Evolutionary conservation across 2,113 vertebrate genomes (phyloP).

Genomic region (Charadrius vociferus): DNA sequence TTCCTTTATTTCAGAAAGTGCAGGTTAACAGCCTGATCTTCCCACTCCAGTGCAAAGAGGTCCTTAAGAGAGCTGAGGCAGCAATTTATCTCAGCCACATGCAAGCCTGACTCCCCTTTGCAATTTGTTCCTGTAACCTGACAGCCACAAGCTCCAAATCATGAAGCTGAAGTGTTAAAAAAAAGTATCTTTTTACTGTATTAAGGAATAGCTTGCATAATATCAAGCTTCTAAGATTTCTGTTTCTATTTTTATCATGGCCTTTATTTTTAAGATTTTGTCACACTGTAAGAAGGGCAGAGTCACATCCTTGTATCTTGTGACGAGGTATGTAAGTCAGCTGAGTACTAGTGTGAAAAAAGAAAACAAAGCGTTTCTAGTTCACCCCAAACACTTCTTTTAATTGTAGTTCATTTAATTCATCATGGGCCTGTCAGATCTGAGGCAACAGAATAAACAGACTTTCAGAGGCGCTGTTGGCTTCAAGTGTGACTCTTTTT

Average conservation of each 20-base stretch:
- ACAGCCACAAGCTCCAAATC: neutral
- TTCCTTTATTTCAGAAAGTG: neutral
- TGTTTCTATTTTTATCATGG: neutral
- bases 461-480: neutral
- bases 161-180: neutral
- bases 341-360: neutral
- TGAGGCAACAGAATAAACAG: slow-evolving; percentile 15
- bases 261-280: neutral
- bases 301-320: slow-evolving; percentile 3
- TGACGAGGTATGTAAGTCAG: slow-evolving; percentile 10
- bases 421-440: neutral
- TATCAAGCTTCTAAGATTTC: neutral
- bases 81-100: neutral
- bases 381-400: slow-evolving; percentile 19
- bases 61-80: neutral
- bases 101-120: neutral
- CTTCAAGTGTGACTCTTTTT: neutral
- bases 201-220: neutral
- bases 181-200: neutral
- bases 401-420: slow-evolving; percentile 10
- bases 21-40: neutral
- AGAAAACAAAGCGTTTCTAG: neutral
- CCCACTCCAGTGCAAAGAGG: neutral
- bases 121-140: neutral
- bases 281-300: neutral